These are phyloP conservation scores for Platycnemis pennipes DNA, from an alignment of 2,888 invertebrate genomes.

Conservation along the genomic window DNA sequence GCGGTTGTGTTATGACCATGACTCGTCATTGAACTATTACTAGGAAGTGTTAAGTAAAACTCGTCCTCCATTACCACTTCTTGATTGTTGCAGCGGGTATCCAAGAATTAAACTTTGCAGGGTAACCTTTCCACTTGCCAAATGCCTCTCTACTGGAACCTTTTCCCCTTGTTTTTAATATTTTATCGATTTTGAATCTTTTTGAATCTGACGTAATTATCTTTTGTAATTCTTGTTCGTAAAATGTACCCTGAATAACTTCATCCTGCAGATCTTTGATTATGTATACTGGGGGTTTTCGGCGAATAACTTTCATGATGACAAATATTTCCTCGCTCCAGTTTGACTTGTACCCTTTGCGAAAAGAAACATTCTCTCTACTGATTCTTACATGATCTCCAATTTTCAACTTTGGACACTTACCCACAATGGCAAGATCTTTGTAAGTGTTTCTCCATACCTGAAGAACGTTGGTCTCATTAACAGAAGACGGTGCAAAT, in stretches of 20 bases:
- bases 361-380: slow-evolving; percentile 72
- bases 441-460: slow-evolving; percentile 67
- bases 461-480: slow-evolving; percentile 42
- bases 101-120: slow-evolving; percentile 70
- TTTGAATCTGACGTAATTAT: slow-evolving; percentile 66
- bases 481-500: slow-evolving; percentile 71
- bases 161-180: slow-evolving; percentile 73
- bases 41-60: slow-evolving; percentile 73
- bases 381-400: slow-evolving; percentile 73
- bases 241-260: slow-evolving; percentile 73
- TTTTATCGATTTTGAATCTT: not conserved
- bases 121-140: slow-evolving; percentile 71
- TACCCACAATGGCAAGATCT: fast-evolving
- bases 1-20: slow-evolving; percentile 74
- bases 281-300: slow-evolving; percentile 73
- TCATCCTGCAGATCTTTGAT: slow-evolving; percentile 73
- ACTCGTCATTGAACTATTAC: slow-evolving; percentile 73
- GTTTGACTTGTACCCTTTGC: slow-evolving; percentile 73
- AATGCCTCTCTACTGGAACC: slow-evolving; percentile 74
- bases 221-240: slow-evolving; percentile 73
- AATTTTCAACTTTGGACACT: slow-evolving; percentile 69
- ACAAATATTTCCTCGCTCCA: slow-evolving; percentile 74
- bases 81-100: slow-evolving; percentile 60
- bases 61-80: slow-evolving; percentile 71
- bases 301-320: slow-evolving; percentile 65